Conservation (phyloP, 92 coral and sea anemone species). For the Pocillopora grandis region DNA sequence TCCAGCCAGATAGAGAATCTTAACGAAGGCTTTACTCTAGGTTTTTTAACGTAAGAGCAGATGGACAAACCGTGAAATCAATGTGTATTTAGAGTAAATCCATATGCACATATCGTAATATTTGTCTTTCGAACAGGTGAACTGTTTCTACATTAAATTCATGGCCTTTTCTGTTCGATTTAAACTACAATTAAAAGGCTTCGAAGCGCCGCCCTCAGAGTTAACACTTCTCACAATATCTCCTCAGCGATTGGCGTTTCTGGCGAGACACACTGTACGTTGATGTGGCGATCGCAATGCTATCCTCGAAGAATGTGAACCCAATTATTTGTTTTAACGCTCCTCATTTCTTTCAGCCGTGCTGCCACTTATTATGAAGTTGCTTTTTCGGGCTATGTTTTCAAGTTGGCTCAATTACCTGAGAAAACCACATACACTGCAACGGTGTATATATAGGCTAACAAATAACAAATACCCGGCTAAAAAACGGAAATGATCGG, state of each 20-base stretch:
- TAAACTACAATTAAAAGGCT: background rate
- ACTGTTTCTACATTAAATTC: background rate
- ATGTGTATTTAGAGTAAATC: background rate
- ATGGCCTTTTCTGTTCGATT: background rate
- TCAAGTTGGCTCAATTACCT: constrained; percentile 13
- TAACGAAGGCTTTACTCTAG: too few species aligned
- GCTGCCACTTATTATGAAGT: background rate
- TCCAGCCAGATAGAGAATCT: too few species aligned
- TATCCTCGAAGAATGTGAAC: background rate
- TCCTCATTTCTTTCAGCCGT: background rate
- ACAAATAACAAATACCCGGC: background rate
- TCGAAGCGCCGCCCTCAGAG: background rate
- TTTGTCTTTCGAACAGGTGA: constrained; percentile 24
- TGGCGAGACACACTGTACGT: background rate
- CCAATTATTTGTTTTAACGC: background rate
- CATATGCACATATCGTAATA: constrained; percentile 7
- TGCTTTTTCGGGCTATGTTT: background rate
- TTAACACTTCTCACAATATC: background rate
- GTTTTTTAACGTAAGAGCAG: background rate
- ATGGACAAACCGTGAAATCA: background rate
- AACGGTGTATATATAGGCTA: background rate
- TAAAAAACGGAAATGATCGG: constrained; percentile 11
- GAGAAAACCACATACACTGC: background rate
- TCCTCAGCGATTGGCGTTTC: background rate
- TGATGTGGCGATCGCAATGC: background rate